Evolutionary conservation across 2,113 vertebrate genomes (phyloP), one percentile per base, ranked within the genome.

Genomic region (Pandion haliaetus): DNA sequence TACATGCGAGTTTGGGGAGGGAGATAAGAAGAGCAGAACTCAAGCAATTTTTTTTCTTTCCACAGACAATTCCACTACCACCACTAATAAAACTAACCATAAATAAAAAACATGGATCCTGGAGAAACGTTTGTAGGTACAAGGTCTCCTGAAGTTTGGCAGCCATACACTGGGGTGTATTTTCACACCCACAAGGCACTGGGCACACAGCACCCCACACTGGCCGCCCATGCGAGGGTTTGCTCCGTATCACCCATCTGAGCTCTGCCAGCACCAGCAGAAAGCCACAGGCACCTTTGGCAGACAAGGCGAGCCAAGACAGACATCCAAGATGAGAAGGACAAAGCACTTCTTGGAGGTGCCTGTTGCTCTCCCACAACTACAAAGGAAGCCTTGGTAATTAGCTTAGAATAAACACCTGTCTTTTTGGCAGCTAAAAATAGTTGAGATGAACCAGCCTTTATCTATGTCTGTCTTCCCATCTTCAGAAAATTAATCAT

Each of bases 221-320:
- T 6, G 8, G 79, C 29, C 8, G 17, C 32, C 44, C 1, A 1
- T 19, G 21, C 7, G 12, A 65, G 38, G 9, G 29, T 80, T 77
- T 44, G 18, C 18, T 61, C 34, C 6, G 0, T 1, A 0, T 45
- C 34, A 91, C 47, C 38, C 26, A 24, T 6, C 19, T 8, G 26
- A 58, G 54, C 54, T 83, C 54, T 52, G 40, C 15, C 59, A 63
- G 73, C 58, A 72, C 52, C 47, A 40, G 38, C 38, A 88, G n/a
- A 65, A 90, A 93, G 42, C 29, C 7, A 88, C n/a, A 45, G 80
- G 78, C 26, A 69, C 38, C 13, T 7, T 3, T 0, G 0, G 20
- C 12, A 3, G 32, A 47, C n/a, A 47, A 63, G 57, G 23, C 3
- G 18, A 80, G 47, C 38, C 44, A 87, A 61, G 47, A 72, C 12